These are phyloP conservation scores for Thymelicus lineola DNA, from an alignment of 2,888 invertebrate genomes.

Conservation along the genomic window DNA sequence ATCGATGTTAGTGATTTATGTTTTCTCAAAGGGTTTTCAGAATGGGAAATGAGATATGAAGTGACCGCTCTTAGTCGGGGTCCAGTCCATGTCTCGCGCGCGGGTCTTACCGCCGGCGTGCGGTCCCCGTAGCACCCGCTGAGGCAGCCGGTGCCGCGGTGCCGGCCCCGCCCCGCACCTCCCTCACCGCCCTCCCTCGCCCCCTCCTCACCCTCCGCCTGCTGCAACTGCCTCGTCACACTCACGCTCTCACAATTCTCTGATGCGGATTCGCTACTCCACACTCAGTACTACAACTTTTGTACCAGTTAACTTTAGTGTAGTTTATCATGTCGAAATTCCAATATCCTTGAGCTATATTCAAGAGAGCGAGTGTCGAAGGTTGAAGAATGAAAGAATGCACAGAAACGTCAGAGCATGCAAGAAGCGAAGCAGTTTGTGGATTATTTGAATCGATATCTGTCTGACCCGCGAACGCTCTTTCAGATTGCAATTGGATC, in stretches of 20 bases:
- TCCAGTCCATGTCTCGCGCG: conserved; percentile 25
- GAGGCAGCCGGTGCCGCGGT: conserved; percentile 88
- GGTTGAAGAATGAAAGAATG: conserved; percentile 24
- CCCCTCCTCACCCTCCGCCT: conserved; percentile 82
- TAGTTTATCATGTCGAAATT: not conserved
- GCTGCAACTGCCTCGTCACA: conserved; percentile 68
- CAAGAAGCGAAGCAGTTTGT: conserved; percentile 31
- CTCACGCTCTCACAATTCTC: conserved; percentile 61
- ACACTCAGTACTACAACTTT: conserved; percentile 28
- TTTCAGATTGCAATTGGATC: conserved; percentile 29
- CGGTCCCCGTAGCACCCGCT: conserved; percentile 90
- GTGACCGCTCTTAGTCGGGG: conserved; percentile 43
- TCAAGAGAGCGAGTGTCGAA: conserved; percentile 2
- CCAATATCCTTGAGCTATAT: not conserved
- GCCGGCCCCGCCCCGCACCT: conserved; percentile 85
- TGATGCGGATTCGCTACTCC: conserved; percentile 47
- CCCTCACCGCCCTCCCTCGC: conserved; percentile 82
- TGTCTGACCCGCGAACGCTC: conserved; percentile 42
- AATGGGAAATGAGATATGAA: not conserved
- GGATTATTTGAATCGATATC: conserved; percentile 14
- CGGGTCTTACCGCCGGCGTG: conserved; percentile 89
- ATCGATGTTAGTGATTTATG: not conserved
- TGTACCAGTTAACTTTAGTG: conserved; percentile 16
- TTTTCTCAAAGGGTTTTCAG: not conserved
- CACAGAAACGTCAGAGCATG: conserved; percentile 22